Evolutionary conservation across 1,140 invertebrate genomes (phyloP).

Genomic region (Globodera rostochiensis): DNA sequence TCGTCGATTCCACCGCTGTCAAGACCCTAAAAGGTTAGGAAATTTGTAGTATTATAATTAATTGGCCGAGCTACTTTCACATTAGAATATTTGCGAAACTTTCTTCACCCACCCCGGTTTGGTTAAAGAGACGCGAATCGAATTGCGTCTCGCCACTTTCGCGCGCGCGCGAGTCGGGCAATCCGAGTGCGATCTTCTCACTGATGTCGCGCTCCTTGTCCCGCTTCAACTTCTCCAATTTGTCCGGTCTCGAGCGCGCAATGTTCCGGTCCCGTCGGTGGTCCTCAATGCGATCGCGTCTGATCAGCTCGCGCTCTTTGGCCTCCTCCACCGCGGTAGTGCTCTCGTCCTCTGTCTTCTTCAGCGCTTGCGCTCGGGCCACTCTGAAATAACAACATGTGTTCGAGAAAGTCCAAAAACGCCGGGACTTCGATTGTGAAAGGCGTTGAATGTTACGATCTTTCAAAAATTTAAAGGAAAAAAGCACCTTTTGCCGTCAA

Average conservation of each 20-base stretch:
- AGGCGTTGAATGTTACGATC: background rate
- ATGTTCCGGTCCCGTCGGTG: slow-evolving; percentile 79
- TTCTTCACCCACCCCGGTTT: slow-evolving; percentile 62
- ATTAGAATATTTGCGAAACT: too few species aligned
- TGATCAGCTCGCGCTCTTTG: slow-evolving; percentile 83
- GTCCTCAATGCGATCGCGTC: slow-evolving; percentile 51
- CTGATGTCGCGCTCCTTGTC: slow-evolving; percentile 95
- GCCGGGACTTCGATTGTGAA: too few species aligned
- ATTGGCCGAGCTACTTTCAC: too few species aligned
- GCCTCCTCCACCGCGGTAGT: slow-evolving; percentile 73
- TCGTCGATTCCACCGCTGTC: slow-evolving; percentile 95
- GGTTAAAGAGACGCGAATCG: slow-evolving; percentile 93
- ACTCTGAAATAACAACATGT: slow-evolving; percentile 21
- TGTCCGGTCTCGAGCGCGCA: slow-evolving; percentile 88
- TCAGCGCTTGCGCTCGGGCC: slow-evolving; percentile 19
- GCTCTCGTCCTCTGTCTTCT: slow-evolving; percentile 46
- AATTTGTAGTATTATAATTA: background rate
- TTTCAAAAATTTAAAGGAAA: background rate
- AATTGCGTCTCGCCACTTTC: slow-evolving; percentile 79
- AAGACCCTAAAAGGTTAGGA: slow-evolving; percentile 74
- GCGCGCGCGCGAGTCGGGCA: slow-evolving; percentile 72
- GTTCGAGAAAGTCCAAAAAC: background rate
- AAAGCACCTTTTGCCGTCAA: background rate
- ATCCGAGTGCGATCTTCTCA: slow-evolving; percentile 93
- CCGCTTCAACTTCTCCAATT: slow-evolving; percentile 78